A percentile compares a stretch with the other conserved stretches of the same genome.
phyloP scores from a whole-genome alignment of 2,888 invertebrate genomes.

The Hypselothyrea guttata region DNA sequence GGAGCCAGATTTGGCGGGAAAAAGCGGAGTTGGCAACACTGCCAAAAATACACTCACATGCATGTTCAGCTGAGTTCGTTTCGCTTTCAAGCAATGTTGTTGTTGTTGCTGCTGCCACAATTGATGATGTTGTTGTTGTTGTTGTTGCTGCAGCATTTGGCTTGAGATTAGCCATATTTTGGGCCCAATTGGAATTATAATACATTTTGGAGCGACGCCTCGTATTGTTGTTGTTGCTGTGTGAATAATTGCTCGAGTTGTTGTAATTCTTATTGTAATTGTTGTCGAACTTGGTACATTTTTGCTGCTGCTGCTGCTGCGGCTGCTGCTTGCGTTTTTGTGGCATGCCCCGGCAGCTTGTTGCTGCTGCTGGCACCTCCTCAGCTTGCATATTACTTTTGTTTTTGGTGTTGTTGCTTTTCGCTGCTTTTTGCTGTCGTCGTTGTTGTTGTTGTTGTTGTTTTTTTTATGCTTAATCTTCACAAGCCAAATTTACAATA shows the following conservation, averaged over 20 bases:
- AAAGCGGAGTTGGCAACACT: no score
- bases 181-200: conserved; percentile 43
- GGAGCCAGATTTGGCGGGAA: no score
- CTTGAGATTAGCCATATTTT: conserved; percentile 8
- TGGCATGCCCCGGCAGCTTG: conserved; percentile 9
- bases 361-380: conserved; percentile 2
- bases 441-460: no score
- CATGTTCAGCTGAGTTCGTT: no score
- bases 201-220: conserved; percentile 44
- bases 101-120: conserved; percentile 7
- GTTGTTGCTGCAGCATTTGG: no score
- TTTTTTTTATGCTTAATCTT: no score
- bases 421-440: background rate
- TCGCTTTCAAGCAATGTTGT: no score
- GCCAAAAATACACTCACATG: no score
- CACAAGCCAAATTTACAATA: no score
- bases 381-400: background rate
- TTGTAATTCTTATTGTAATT: conserved; percentile 3
- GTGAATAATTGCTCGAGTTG: conserved; percentile 7
- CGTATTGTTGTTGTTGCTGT: background rate
- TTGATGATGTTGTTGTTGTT: conserved; percentile 3
- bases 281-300: conserved; percentile 13
- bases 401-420: conserved; percentile 1
- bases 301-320: conserved; percentile 43
- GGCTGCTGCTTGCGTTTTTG: conserved; percentile 56